Base-by-base conservation (phyloP, 2,113 vertebrate genomes). In the Holacanthus passer region DNA sequence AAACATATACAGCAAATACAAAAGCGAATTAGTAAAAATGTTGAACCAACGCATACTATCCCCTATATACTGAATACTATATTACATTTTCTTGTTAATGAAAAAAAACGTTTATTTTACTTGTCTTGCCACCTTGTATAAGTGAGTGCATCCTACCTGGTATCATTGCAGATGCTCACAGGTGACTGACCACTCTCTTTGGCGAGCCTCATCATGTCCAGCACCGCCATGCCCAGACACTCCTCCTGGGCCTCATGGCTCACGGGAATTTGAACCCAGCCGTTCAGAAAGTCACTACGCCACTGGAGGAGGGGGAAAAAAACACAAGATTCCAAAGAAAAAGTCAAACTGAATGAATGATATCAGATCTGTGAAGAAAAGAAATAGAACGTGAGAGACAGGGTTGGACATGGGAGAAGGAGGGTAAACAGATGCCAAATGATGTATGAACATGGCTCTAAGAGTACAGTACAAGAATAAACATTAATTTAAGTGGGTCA, bases 171-270 rank as follows among this genome's bases (percentile, higher is more conserved):
- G 91, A 99, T 93, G 71, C 96, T 95, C 77, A 98, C 90, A 1
- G 97, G 96, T 0, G 97, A 97, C 84, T 96, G 95, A 69, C 94
- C 94, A 7, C 92, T 96, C 88, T 99, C 97, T 94, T 98, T 98
- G 62, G 97, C 98, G 55, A 99, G 94, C 88, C 98, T 96, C 97
- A 99, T 98, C 95, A 99, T 99, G 94, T 99, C 98, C 58, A 99
- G 90, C 69, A 99, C 98, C 2, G 97, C 98, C 97, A 99, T 96
- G n/a, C 98, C 98, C 81, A 99, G 94, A 90, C 97, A 99, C 88
- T 99, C 98, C 92, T 99, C 98, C 90, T 99, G 98, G 16, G 95
- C 96, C 93, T 99, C 97, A 0, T 99, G 97, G 89, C 93, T 98
- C 76, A 98, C 93, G 2, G 97, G 95, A 75, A 99, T 92, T 31